Conservation (phyloP, 2,113 vertebrate species). For the Hypanus sabinus region DNA sequence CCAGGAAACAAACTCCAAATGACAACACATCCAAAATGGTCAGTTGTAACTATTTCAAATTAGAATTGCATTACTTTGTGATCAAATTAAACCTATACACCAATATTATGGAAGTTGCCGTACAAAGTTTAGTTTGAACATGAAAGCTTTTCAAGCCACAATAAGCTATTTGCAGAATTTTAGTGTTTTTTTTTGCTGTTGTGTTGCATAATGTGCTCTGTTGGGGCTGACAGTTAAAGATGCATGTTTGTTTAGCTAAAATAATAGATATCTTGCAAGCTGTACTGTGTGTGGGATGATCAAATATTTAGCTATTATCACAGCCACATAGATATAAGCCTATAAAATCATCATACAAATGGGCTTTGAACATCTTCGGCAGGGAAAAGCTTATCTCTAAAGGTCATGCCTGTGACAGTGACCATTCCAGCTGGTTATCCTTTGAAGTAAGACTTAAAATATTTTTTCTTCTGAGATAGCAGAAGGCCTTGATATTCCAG, state of each 20-base stretch:
- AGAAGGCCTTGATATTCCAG: background rate
- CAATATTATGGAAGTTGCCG: background rate
- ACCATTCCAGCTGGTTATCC: background rate
- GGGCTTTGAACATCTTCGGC: background rate
- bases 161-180: background rate
- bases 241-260: background rate
- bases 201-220: background rate
- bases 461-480: background rate
- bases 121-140: background rate
- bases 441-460: constrained; percentile 9
- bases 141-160: background rate
- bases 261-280: background rate
- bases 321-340: background rate
- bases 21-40: background rate
- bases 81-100: too few relatives aligned
- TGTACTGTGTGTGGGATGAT: background rate
- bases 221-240: background rate
- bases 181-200: background rate
- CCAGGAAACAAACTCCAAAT: background rate
- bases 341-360: background rate
- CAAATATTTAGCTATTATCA: constrained; percentile 10
- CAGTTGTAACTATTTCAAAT: background rate
- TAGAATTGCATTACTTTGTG: background rate
- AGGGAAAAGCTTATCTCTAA: background rate
- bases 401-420: background rate